phyloP scores from a whole-genome alignment of 2,888 invertebrate species.

The Petrolisthes manimaculis region DNA sequence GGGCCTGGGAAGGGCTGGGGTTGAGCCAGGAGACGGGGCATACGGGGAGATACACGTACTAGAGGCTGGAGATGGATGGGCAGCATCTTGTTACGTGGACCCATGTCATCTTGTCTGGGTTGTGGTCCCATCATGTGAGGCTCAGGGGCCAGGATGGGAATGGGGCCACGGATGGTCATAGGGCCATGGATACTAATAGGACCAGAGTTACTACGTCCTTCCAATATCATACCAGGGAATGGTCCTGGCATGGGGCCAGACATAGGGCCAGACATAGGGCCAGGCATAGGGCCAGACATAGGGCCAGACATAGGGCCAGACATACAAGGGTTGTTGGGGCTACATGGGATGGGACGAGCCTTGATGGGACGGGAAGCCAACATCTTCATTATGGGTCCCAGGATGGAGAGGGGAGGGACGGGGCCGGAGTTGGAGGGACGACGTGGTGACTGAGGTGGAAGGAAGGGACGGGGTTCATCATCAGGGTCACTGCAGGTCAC shows the following conservation, averaged over 20 bases:
- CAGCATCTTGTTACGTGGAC: conserved; percentile 37
- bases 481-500: conserved; percentile 61
- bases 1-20: not conserved
- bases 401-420: conserved; percentile 50
- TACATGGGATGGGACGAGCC: conserved; percentile 10
- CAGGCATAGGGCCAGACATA: no score
- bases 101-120: conserved; percentile 3
- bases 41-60: conserved; percentile 29
- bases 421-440: conserved; percentile 41
- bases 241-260: not conserved
- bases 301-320: no score
- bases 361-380: conserved; percentile 49
- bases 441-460: conserved; percentile 6
- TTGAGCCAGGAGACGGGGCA: conserved; percentile 22
- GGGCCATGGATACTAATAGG: not conserved
- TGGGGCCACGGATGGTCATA: conserved; percentile 25
- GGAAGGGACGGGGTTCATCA: not conserved
- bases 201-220: not conserved
- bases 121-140: not conserved
- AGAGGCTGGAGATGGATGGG: conserved; percentile 48
- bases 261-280: no score
- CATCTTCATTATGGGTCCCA: conserved; percentile 64
- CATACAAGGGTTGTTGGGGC: not conserved
- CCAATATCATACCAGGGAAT: not conserved
- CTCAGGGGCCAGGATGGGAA: conserved; percentile 25